Evolutionary conservation across 2,797 vertebrate genomes (phyloP).

Genomic region (Pelobates cultripes): DNA sequence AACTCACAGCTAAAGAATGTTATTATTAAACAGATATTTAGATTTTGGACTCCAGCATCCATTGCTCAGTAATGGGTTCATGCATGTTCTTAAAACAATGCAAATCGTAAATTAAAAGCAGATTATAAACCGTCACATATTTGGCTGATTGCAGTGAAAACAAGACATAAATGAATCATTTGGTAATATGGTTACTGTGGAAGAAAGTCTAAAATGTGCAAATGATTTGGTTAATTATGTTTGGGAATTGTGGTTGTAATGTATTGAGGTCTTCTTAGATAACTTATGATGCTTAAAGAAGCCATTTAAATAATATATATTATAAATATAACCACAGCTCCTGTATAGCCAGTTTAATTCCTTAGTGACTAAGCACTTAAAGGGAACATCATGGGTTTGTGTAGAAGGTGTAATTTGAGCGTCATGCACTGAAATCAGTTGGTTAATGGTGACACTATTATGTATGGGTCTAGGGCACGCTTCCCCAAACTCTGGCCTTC

Average conservation of each 20-base stretch:
- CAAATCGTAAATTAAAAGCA: slow-evolving; percentile 35
- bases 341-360: no score
- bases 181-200: neutral
- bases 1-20: slow-evolving; percentile 23
- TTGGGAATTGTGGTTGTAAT: neutral
- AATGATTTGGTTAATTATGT: neutral
- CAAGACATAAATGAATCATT: neutral
- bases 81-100: slow-evolving; percentile 33
- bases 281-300: no score
- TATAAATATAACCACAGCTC: no score
- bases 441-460: no score
- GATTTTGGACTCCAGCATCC: slow-evolving; percentile 11
- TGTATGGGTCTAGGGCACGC: no score
- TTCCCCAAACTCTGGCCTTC: no score
- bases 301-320: no score
- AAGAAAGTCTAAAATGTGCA: neutral
- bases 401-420: no score
- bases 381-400: no score
- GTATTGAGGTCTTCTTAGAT: no score
- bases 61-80: slow-evolving; percentile 24
- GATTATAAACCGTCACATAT: slow-evolving; percentile 14
- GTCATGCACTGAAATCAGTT: no score
- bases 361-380: no score
- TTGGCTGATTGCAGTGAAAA: neutral
- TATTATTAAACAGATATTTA: slow-evolving; percentile 39